Conservation (phyloP, 64 coral and sea anemone genomes). For the Cladopsammia gracilis region DNA sequence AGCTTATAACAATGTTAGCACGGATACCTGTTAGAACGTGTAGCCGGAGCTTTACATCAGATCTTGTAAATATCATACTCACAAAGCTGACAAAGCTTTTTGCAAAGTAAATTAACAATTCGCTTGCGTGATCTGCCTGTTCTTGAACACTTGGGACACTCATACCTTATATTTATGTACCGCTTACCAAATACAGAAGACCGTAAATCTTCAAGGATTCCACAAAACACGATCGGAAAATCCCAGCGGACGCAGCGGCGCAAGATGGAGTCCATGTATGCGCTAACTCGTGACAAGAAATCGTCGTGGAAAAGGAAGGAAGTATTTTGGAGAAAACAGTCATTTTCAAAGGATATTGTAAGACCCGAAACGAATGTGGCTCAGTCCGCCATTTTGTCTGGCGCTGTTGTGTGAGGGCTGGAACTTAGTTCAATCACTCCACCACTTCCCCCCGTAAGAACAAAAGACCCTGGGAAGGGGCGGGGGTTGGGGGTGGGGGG, state of each 20-base stretch:
- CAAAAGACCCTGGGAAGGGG: too few relatives aligned
- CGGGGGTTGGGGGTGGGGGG: too few relatives aligned
- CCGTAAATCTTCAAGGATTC: conserved; percentile 67
- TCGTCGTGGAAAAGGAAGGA: not conserved
- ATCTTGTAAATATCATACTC: too few relatives aligned
- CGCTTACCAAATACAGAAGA: conserved; percentile 58
- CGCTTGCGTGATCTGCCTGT: not conserved
- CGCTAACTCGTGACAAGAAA: conserved; percentile 52
- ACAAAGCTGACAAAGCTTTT: too few relatives aligned
- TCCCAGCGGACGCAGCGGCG: not conserved
- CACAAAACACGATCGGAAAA: conserved; percentile 42
- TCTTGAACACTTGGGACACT: not conserved
- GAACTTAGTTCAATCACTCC: too few relatives aligned
- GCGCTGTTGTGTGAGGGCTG: too few relatives aligned
- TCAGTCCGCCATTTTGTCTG: not conserved
- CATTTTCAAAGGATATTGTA: not conserved
- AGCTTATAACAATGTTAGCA: too few relatives aligned
- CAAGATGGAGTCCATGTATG: conserved; percentile 77
- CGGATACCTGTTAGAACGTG: too few relatives aligned
- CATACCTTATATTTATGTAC: not conserved
- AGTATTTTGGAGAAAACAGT: conserved; percentile 33
- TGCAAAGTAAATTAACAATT: too few relatives aligned
- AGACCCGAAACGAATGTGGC: not conserved
- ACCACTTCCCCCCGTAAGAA: too few relatives aligned
- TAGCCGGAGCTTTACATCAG: too few relatives aligned